Evolutionary conservation across 1,140 invertebrate genomes (phyloP).

Genomic region (Papilio machaon): DNA sequence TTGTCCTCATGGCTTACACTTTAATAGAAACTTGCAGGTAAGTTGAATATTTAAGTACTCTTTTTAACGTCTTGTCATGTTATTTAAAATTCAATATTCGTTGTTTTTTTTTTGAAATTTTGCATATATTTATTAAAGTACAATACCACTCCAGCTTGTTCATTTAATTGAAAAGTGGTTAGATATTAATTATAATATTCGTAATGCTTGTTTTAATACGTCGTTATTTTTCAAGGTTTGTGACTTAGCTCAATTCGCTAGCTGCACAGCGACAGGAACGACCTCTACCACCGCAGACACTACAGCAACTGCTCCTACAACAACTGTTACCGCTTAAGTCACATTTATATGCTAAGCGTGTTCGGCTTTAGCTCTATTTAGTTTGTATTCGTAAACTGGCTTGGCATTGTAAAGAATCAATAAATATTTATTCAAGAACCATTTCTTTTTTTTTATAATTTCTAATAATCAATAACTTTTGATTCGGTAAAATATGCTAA

Average conservation of each 20-base stretch:
- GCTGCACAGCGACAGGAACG: conserved; percentile 28
- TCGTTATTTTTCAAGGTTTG: conserved; percentile 36
- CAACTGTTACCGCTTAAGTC: neutral
- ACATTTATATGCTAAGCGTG: neutral
- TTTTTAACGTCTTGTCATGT: too few species aligned
- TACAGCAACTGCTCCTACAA: neutral
- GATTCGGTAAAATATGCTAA: too few species aligned
- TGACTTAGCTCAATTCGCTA: conserved; percentile 33
- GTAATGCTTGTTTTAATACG: neutral
- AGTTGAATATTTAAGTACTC: conserved; percentile 28
- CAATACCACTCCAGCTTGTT: too few species aligned
- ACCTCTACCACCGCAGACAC: neutral
- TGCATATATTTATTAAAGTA: too few species aligned
- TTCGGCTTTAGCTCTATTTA: neutral
- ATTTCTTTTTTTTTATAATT: conserved; percentile 3
- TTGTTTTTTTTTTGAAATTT: too few species aligned
- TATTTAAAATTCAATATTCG: too few species aligned
- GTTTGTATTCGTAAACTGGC: neutral
- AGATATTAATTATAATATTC: too few species aligned
- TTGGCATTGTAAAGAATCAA: neutral
- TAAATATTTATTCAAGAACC: conserved; percentile 33
- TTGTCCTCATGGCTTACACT: conserved; percentile 83
- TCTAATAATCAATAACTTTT: too few species aligned
- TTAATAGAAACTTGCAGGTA: conserved; percentile 79
- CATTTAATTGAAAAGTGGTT: too few species aligned